These are phyloP conservation scores for Labeo catla DNA, from an alignment of 2,113 vertebrate species.

Conservation along the genomic window DNA sequence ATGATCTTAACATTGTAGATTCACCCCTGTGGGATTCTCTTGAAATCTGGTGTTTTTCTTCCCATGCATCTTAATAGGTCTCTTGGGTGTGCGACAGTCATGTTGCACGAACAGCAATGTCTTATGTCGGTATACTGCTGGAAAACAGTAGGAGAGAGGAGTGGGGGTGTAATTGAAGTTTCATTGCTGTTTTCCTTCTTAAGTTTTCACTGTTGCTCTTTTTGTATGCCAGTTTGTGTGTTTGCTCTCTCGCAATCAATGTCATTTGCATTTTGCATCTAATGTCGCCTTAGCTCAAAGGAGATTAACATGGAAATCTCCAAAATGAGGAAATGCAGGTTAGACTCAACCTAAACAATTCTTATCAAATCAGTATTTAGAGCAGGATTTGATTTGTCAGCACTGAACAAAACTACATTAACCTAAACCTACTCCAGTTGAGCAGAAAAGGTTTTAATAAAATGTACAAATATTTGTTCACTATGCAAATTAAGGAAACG, in stretches of 20 bases:
- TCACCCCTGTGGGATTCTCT: conserved; percentile 70
- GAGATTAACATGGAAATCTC: not conserved
- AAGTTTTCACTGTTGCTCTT: conserved; percentile 27
- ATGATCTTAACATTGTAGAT: conserved; percentile 73
- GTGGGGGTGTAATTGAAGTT: conserved; percentile 38
- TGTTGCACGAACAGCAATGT: conserved; percentile 73
- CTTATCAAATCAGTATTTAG: not conserved
- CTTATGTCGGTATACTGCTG: conserved; percentile 56
- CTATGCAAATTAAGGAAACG: not conserved
- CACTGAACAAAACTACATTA: not conserved
- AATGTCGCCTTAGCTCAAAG: not conserved
- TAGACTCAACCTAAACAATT: not conserved
- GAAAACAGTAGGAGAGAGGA: conserved; percentile 23
- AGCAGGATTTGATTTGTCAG: not conserved
- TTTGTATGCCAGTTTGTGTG: conserved; percentile 31
- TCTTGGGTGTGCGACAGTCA: conserved; percentile 72
- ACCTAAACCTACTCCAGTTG: not conserved
- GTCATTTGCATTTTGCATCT: conserved; percentile 26
- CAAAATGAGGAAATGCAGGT: not conserved
- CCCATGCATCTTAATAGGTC: conserved; percentile 78
- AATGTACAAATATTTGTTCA: not conserved
- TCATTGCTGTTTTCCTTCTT: conserved; percentile 39
- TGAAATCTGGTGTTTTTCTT: conserved; percentile 82
- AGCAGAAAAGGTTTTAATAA: not conserved
- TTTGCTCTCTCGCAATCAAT: conserved; percentile 4